Base-by-base conservation (phyloP, 2,888 invertebrate genomes). In the Phengaris arion region DNA sequence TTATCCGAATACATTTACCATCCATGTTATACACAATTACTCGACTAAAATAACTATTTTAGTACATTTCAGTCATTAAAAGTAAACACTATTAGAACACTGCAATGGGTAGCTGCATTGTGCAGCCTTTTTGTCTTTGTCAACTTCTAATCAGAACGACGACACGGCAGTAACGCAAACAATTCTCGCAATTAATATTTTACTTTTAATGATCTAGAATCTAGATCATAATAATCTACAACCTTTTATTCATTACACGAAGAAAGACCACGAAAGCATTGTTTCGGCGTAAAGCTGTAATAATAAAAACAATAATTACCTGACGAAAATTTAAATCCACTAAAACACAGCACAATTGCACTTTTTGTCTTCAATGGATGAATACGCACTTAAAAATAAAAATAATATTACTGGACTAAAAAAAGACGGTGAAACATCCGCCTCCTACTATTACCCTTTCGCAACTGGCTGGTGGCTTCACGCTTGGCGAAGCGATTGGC, bases 401-500 rank as follows among this genome's bases (percentile, higher is more conserved):
- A 68, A 45, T 8, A 15, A 22, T 35, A 64, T 52, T 72, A 54
- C 51, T 52, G 52, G 72, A 54, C 13, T 54, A 52, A 52, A 15
- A 51, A 70, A 22, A 52, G 52, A 15, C 72, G 52, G 35, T 13
- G 72, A 72, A 48, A 54, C 52, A 52, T 52, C 52, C 70, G 51
- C 72, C 72, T 22, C 22, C 22, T 52, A 54, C 54, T 54, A 72
- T 2, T 54, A 54, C 72, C 35, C 72, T 72, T 72, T 72, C 52
- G 72, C 72, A 72, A 72, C 72, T 72, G 72, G 52, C 35, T 35
- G 35, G 35, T 35, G 35, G 35, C 72, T 72, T 72, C 72, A 72
- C 52, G 70, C 51, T 70, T 70, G 15, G 69, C 70, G 51, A 52
- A 12, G 72, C 72, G 72, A 72, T 54, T 72, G 72, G 72, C 72